A percentile compares a stretch with the other conserved stretches of the same genome.
phyloP scores from a whole-genome alignment of 1,140 invertebrate species.

The Ganaspis sp. region DNA sequence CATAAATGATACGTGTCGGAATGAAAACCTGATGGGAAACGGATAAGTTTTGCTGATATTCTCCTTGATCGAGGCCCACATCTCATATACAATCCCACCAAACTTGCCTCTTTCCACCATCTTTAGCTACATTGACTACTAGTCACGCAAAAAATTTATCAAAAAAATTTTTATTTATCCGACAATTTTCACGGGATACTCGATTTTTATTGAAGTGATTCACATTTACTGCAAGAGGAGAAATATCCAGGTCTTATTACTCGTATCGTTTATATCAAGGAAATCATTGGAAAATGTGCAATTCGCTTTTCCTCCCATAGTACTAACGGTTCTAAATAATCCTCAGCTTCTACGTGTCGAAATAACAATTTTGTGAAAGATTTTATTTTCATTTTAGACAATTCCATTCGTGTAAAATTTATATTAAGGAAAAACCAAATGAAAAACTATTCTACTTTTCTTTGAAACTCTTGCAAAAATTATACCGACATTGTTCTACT shows the following conservation, averaged over 20 bases:
- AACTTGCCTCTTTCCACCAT: background rate
- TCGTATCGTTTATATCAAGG: background rate
- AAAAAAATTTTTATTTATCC: background rate
- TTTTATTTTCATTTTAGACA: too few relatives aligned
- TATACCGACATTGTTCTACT: too few relatives aligned
- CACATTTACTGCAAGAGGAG: background rate
- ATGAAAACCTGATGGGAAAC: slow-evolving; percentile 33
- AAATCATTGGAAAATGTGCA: background rate
- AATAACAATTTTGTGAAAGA: too few relatives aligned
- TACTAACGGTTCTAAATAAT: background rate
- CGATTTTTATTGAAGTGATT: slow-evolving; percentile 1
- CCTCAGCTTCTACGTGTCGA: too few relatives aligned
- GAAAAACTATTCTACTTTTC: too few relatives aligned
- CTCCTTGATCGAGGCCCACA: slow-evolving; percentile 22
- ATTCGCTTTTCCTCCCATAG: background rate
- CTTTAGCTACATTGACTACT: background rate
- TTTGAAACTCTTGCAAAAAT: too few relatives aligned
- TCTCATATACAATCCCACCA: background rate
- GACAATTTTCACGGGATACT: slow-evolving; percentile 1
- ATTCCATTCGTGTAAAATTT: too few relatives aligned
- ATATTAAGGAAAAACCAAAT: too few relatives aligned
- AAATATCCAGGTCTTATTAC: background rate
- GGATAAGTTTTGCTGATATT: slow-evolving; percentile 38
- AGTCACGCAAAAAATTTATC: background rate
- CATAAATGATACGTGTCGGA: slow-evolving; percentile 36